Conservation (phyloP, 1,140 invertebrate genomes). For the Drosophila ananassae region DNA sequence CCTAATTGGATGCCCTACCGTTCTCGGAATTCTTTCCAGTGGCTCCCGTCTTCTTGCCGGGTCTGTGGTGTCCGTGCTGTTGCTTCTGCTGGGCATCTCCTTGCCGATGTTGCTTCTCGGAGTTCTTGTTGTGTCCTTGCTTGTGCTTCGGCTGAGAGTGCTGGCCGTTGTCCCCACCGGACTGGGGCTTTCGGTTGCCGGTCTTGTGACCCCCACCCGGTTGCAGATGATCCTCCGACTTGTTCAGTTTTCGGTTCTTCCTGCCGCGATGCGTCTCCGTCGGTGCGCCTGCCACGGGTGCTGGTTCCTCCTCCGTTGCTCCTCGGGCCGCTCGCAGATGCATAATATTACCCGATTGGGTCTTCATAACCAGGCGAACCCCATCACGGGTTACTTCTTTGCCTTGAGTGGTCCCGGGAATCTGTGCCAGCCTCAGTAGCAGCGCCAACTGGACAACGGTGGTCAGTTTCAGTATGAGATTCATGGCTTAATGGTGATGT, state of each 20-base stretch:
- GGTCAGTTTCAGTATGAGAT: constrained; percentile 39
- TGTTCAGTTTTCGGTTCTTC: constrained; percentile 56
- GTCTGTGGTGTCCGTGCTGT: constrained; percentile 32
- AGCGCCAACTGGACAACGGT: constrained; percentile 38
- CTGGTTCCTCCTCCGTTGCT: constrained; percentile 7
- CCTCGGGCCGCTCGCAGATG: constrained; percentile 55
- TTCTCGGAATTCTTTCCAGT: constrained; percentile 46
- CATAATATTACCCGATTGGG: constrained; percentile 35
- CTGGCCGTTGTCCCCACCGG: background rate
- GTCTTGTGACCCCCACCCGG: constrained; percentile 32
- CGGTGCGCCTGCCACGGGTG: background rate
- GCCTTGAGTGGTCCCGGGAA: constrained; percentile 53
- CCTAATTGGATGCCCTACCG: background rate
- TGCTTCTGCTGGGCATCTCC: constrained; percentile 47
- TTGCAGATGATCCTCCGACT: constrained; percentile 42
- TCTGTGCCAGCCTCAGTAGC: constrained; percentile 31
- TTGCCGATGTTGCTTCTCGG: constrained; percentile 47
- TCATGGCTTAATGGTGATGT: constrained; percentile 39
- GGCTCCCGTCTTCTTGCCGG: constrained; percentile 37
- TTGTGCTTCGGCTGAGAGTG: constrained; percentile 38
- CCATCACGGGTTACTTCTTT: constrained; percentile 32
- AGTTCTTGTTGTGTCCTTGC: constrained; percentile 30
- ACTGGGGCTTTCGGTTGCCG: constrained; percentile 32
- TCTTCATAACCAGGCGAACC: constrained; percentile 56
- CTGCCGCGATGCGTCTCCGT: constrained; percentile 33